Evolutionary conservation across 2,888 invertebrate genomes (phyloP).

Genomic region (Sussaba pulchella): DNA sequence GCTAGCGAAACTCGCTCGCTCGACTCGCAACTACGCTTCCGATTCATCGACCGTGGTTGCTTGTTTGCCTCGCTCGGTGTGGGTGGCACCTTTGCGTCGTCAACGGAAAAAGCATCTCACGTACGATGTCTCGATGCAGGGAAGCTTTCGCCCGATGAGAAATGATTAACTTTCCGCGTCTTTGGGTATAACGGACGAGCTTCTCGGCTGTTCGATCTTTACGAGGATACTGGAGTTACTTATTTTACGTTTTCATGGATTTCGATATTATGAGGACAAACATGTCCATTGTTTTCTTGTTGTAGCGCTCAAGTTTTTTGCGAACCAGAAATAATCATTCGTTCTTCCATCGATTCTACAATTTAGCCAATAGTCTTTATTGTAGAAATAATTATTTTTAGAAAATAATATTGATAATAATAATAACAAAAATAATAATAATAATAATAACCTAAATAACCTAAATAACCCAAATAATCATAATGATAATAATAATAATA

Average conservation of each 20-base stretch:
- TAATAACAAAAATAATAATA: too few species aligned
- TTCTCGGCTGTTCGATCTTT: background rate
- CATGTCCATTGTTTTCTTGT: background rate
- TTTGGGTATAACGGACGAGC: background rate
- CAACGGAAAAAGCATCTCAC: conserved; percentile 20
- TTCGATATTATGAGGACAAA: background rate
- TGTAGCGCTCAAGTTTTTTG: background rate
- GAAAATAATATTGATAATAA: background rate
- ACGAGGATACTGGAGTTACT: background rate
- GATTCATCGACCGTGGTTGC: conserved; percentile 52
- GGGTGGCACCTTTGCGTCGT: conserved; percentile 37
- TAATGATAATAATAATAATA: too few species aligned
- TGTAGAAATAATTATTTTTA: background rate
- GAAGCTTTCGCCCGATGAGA: background rate
- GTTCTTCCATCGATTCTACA: background rate
- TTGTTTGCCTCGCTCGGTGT: conserved; percentile 27
- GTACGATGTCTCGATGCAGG: background rate
- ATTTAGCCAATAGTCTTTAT: background rate
- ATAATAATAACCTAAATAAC: too few species aligned
- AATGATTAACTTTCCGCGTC: conserved; percentile 10
- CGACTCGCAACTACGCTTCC: conserved; percentile 42
- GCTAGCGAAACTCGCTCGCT: conserved; percentile 47
- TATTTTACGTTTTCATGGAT: background rate
- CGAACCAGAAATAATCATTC: background rate
- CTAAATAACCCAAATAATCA: too few species aligned